Base-by-base conservation (phyloP, 2,113 vertebrate species). In the Pseudopodoces humilis region DNA sequence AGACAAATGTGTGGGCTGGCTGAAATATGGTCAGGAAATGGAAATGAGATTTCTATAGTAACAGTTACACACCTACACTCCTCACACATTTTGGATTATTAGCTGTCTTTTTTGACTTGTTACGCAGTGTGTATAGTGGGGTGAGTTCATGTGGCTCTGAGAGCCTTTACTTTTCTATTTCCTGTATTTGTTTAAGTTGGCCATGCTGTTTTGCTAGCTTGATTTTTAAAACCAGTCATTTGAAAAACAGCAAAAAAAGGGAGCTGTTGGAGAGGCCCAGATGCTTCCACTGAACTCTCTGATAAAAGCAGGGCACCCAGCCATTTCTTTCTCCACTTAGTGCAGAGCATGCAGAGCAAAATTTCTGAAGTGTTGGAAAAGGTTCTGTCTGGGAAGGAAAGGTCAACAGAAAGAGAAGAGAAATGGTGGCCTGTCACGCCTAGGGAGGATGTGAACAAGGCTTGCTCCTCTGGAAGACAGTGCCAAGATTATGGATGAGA, bases 141-240 rank as follows among this genome's bases (percentile, higher is more conserved):
- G 23, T 75, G 86, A 68, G 56, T 86, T 92, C 15, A 33, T 75
- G 64, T 0, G 3, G 90, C 72, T 95, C 84, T 88, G 86, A 93
- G 90, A 92, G 69, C 58, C 89, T 92, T 86, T 56, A 44, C n/a
- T 95, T 92, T 52, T 93, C 31, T 90, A 8, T 93, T 92, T 95
- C 90, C 93, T 96, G 85, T 92, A 81, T 90, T 94, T 94, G 68
- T 94, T 95, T 90, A 81, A 93, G 76, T 90, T 96, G 92, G 88
- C 90, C 9, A 3, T 68, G 41, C 82, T 92, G 74, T 81, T 83
- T 90, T 86, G 65, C 49, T 88, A 67, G 70, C 69, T 90, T 90
- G 47, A 24, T 77, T 90, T 89, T 60, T 22, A 28, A 77, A 94
- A 37, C 16, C 31, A 86, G 49, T 59, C 17, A 44, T 90, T 75